Conservation (phyloP, 2,888 invertebrate genomes). For the Tinea trinotella region DNA sequence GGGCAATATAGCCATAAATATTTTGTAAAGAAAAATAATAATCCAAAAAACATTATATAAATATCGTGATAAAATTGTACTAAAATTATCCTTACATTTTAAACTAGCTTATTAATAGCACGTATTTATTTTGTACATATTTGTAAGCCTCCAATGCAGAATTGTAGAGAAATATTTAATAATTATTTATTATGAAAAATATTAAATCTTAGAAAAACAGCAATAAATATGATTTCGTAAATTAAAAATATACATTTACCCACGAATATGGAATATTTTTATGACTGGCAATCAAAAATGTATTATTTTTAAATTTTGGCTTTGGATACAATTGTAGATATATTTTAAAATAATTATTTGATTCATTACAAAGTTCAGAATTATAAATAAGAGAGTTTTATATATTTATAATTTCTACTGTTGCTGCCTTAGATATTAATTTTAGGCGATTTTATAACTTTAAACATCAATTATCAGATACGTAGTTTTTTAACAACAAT, state of each 20-base stretch:
- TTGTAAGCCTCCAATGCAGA: slow-evolving; percentile 47
- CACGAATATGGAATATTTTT: neutral
- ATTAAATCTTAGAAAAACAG: no score
- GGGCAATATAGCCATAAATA: no score
- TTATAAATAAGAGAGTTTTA: no score
- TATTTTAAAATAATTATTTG: no score
- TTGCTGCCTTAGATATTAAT: neutral
- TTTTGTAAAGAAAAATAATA: no score
- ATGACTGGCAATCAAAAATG: neutral
- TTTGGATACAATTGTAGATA: neutral
- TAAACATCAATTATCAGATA: no score
- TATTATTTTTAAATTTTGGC: neutral
- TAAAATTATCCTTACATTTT: neutral
- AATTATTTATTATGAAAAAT: no score
- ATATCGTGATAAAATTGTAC: neutral
- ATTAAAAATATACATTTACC: neutral
- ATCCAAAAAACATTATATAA: no score
- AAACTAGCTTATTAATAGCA: slow-evolving; percentile 12
- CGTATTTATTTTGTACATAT: slow-evolving; percentile 53
- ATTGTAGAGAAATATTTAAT: slow-evolving; percentile 20
- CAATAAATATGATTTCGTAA: no score
- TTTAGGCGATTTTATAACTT: neutral
- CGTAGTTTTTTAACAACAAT: slow-evolving; percentile 42
- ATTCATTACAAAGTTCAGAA: no score
- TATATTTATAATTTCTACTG: no score